Base-by-base conservation (phyloP, 2,113 vertebrate genomes). In the Campylomormyrus tamandua region DNA sequence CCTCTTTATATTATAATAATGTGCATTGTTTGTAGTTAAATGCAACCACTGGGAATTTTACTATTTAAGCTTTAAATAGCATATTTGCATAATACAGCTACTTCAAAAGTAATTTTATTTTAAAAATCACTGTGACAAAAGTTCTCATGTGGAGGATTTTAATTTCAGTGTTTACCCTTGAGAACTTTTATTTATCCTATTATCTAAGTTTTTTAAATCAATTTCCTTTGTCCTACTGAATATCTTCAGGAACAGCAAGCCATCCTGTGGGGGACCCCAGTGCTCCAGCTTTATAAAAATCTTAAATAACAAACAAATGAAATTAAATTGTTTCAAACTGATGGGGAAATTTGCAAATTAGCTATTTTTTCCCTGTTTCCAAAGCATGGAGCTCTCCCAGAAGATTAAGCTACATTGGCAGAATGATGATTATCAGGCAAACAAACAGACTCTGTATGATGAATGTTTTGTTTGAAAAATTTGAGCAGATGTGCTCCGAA, bases 311-410 rank as follows among this genome's bases (percentile, higher is more conserved):
- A 56, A 53, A 35, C 50, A 87, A 46, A 48, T 87, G 85, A 87
- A 87, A 87, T 53, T 35, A 87, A 87, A 87, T 53, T 56, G 85
- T 39, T 50, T 39, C 85, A 56, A 17, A 87, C 6, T 87, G 48
- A 87, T n/a, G 11, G 85, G 50, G 50, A 53, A 87, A 53, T 52
- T 35, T 35, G 50, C 13, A 53, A 53, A 87, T 87, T 53, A 35
- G 85, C 45, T 10, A 35, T 53, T 53, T 87, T 83, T 31, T 3
- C 21, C 11, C 3, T 87, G 27, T 56, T 87, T 39, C 53, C 6
- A 87, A 87, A 87, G 50, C 85, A 56, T 9, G 9, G 17, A 48
- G 13, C 50, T 56, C 50, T 35, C 50, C 2, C 50, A 87, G 50
- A 39, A 56, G 83, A 84, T 45, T 45, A 84, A n/a, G 85, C 85